Percentiles rank a stretch among this genome's conserved stretches.
These are phyloP conservation scores for Andricus curvator DNA, from an alignment of 2,888 invertebrate species.

Conservation along the genomic window DNA sequence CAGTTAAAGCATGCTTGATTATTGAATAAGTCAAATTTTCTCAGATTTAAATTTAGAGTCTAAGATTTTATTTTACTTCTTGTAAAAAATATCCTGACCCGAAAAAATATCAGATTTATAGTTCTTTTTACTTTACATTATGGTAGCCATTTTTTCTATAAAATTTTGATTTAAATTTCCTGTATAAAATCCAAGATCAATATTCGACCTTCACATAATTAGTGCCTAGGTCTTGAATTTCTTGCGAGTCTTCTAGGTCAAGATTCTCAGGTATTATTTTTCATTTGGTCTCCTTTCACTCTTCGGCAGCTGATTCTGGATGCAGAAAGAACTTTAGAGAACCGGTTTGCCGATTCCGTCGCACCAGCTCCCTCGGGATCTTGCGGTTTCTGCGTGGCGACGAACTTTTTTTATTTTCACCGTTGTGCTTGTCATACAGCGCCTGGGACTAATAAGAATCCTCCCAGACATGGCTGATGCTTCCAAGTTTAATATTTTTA, in stretches of 20 bases:
- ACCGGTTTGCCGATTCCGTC: constrained; percentile 25
- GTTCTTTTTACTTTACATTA: background rate
- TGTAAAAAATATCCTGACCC: background rate
- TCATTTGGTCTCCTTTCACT: constrained; percentile 34
- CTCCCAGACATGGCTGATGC: background rate
- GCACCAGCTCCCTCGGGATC: constrained; percentile 11
- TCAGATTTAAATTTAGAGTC: too few species aligned
- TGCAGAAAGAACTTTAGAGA: constrained; percentile 33
- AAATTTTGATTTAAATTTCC: background rate
- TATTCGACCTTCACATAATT: constrained; percentile 16
- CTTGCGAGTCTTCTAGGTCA: constrained; percentile 34
- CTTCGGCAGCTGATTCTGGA: constrained; percentile 26
- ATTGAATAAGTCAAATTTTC: too few species aligned
- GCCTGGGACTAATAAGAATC: constrained; percentile 21
- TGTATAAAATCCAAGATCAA: constrained; percentile 1
- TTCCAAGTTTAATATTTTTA: background rate
- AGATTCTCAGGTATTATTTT: constrained; percentile 37
- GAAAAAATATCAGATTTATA: background rate
- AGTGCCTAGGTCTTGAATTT: constrained; percentile 34
- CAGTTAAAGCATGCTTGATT: too few species aligned
- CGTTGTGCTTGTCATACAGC: constrained; percentile 7
- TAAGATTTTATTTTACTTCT: too few species aligned
- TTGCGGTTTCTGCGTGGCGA: constrained; percentile 26
- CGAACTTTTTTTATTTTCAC: constrained; percentile 1
- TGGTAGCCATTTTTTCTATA: background rate